Evolutionary conservation across 2,888 invertebrate genomes (phyloP).

Genomic region (Eupithecia insigniata): DNA sequence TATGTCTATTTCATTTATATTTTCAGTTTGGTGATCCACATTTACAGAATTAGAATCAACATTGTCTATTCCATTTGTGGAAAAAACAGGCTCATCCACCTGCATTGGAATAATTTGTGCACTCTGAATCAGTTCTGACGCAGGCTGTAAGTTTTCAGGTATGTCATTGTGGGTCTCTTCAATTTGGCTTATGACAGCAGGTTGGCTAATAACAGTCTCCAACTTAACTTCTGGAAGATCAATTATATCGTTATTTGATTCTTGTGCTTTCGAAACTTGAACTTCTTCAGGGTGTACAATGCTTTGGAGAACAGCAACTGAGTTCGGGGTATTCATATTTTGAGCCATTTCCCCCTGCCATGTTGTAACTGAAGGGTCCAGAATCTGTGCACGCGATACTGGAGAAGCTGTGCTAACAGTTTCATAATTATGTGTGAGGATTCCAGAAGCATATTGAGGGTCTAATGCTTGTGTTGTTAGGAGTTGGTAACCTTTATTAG

Average conservation of each 20-base stretch:
- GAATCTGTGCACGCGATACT: slow-evolving; percentile 73
- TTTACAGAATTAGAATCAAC: slow-evolving; percentile 7
- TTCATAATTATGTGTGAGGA: slow-evolving; percentile 74
- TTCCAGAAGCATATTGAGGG: slow-evolving; percentile 72
- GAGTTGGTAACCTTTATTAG: slow-evolving; percentile 82
- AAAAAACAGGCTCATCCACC: not conserved
- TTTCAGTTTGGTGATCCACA: too few species aligned
- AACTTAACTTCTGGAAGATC: slow-evolving; percentile 59
- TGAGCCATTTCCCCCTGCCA: slow-evolving; percentile 64
- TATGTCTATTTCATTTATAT: not conserved
- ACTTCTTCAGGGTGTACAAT: slow-evolving; percentile 43
- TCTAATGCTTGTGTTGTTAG: slow-evolving; percentile 69
- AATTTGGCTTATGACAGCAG: slow-evolving; percentile 27
- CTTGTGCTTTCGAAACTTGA: slow-evolving; percentile 40
- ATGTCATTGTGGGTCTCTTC: slow-evolving; percentile 13
- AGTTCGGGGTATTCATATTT: slow-evolving; percentile 51
- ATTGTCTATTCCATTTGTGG: slow-evolving; percentile 1
- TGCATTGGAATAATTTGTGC: slow-evolving; percentile 23
- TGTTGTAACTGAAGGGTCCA: slow-evolving; percentile 61
- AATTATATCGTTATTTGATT: slow-evolving; percentile 45
- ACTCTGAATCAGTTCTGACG: slow-evolving; percentile 13
- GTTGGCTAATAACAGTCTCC: slow-evolving; percentile 42
- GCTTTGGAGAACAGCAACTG: slow-evolving; percentile 48
- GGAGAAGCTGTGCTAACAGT: slow-evolving; percentile 76
- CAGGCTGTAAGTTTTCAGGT: slow-evolving; percentile 13